These are phyloP conservation scores for Chelonoidis abingdonii DNA, from an alignment of 2,113 vertebrate species.

Conservation along the genomic window DNA sequence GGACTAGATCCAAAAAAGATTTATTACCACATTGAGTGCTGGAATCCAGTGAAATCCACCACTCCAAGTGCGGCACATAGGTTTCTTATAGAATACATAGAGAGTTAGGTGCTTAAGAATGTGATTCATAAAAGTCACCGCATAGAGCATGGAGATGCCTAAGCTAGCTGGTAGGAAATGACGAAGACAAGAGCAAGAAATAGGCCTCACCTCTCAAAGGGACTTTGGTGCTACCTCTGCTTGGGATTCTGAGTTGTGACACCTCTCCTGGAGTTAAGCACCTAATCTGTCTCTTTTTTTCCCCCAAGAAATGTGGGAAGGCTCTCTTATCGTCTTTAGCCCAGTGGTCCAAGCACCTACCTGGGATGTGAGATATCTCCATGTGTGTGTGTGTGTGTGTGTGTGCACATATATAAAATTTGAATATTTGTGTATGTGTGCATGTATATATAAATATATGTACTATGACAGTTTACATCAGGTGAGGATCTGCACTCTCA, in stretches of 20 bases:
- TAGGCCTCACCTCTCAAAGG: no score
- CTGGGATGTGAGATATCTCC: no score
- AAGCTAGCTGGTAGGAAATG: not conserved
- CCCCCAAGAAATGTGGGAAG: no score
- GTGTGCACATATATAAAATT: no score
- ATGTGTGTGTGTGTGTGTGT: no score
- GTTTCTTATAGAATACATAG: no score
- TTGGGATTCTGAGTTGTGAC: no score
- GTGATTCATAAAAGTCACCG: not conserved
- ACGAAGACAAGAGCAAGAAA: not conserved
- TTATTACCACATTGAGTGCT: rapidly evolving
- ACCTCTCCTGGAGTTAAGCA: no score
- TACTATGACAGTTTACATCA: not conserved
- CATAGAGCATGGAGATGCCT: not conserved
- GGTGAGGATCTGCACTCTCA: not conserved
- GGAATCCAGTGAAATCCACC: not conserved
- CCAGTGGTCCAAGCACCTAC: no score
- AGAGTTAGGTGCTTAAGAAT: not conserved
- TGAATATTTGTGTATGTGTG: not conserved
- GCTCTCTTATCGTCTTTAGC: no score
- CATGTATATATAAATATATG: not conserved
- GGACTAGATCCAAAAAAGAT: not conserved
- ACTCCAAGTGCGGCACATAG: not conserved
- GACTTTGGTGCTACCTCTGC: no score
- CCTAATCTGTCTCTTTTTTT: no score